Percentiles rank a stretch among this genome's conserved stretches.
phyloP scores from a whole-genome alignment of 2,113 vertebrate species.

The Hippocampus comes region DNA sequence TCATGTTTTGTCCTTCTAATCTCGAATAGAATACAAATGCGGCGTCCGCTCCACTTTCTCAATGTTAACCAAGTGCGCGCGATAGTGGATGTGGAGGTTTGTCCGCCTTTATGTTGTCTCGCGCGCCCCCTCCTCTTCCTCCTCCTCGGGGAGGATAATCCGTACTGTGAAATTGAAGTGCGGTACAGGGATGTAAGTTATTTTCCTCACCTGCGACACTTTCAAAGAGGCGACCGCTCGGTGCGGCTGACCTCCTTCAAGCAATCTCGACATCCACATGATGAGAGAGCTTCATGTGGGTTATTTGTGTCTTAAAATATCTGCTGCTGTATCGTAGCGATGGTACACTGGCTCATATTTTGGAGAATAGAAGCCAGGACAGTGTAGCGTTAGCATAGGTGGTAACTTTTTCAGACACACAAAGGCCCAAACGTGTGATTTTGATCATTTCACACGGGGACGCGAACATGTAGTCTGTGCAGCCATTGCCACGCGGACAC shows the following conservation, averaged over 20 bases:
- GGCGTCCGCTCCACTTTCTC: neutral
- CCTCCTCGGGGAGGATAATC: slow-evolving; percentile 61
- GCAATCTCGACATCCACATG: slow-evolving; percentile 52
- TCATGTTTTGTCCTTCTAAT: slow-evolving; percentile 32
- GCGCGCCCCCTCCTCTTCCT: slow-evolving; percentile 40
- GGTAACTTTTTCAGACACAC: neutral
- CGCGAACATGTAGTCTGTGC: neutral
- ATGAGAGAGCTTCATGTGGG: slow-evolving; percentile 18
- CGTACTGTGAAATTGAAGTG: slow-evolving; percentile 71
- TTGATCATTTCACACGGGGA: neutral
- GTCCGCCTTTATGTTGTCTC: slow-evolving; percentile 46
- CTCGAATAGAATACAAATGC: slow-evolving; percentile 1
- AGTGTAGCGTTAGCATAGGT: neutral
- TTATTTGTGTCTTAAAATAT: neutral
- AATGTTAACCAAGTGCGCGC: slow-evolving; percentile 19
- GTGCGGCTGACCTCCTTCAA: slow-evolving; percentile 42
- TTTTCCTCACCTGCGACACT: slow-evolving; percentile 17
- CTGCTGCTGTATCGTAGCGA: neutral
- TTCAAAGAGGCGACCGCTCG: slow-evolving; percentile 42
- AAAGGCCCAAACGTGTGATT: neutral
- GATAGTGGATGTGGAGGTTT: slow-evolving; percentile 34
- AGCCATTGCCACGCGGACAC: neutral
- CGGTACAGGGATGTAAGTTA: slow-evolving; percentile 60
- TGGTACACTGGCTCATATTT: too few relatives aligned
- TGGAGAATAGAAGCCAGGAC: neutral